Evolutionary conservation across 2,797 vertebrate species (phyloP), one percentile per base, ranked within the genome.

Genomic region (Pantherophis vulpinus): DNA sequence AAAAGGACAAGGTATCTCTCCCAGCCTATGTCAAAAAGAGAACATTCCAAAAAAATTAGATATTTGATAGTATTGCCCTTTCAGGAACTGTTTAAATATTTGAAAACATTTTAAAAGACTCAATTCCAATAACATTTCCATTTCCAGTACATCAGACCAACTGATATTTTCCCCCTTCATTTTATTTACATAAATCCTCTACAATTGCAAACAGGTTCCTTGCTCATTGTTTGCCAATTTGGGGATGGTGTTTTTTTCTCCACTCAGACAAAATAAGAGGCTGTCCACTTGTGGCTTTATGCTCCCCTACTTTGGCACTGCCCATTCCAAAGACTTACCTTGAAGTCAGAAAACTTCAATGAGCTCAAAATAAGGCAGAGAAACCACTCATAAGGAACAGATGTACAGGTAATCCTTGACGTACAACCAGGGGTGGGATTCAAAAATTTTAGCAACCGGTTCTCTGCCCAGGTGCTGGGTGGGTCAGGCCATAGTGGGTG

Each of bases 1-100:
- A 86, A 96, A 93, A 91, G 95, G 95, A 95, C 23, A 55, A 92
- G 58, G 95, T 93, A 97, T 66, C 95, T 54, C 89, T 29, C 89
- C 37, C 91, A 92, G 63, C 47, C 74, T 10, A 1, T 29, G 94
- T 58, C 94, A 54, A 94, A 90, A 89, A 92, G 92, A 89, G 96
- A 92, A 91, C 91, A 92, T 94, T 96, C 93, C 94, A 94, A 87
- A 93, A 63, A 94, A 63, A 94, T 92, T 18, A 92, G 63, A 55
- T 54, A 89, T 88, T 95, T 94, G 94, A 92, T 91, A 94, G 70
- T 95, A 93, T 23, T 92, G 23, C 90, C 87, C 47, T 66, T 94
- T 94, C 92, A 89, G 14, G 54, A 91, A 93, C 63, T n/a, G 42
- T 93, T 93, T 95, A 61, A 95, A 92, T 93, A 94, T 42, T 6